phyloP scores from a whole-genome alignment of 2,113 vertebrate species.

The Hippocampus barbouri region DNA sequence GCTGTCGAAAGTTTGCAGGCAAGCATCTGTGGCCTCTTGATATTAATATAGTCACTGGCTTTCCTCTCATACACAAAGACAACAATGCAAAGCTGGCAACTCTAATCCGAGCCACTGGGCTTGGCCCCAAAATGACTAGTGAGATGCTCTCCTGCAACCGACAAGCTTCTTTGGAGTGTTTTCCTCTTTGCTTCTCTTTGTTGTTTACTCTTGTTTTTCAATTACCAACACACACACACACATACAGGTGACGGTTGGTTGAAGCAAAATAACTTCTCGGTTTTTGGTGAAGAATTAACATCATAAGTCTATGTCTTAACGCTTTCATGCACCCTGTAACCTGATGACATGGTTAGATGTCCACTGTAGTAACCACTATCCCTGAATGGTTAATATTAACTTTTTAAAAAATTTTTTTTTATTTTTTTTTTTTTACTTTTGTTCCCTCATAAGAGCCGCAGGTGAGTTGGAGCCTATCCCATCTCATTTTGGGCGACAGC shows the following conservation, averaged over 20 bases:
- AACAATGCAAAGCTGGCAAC: conserved; percentile 22
- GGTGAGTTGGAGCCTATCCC: not conserved
- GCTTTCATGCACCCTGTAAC: too few relatives aligned
- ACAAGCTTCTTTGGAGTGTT: conserved; percentile 41
- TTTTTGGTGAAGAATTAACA: not conserved
- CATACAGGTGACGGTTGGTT: not conserved
- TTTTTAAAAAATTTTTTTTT: too few relatives aligned
- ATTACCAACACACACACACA: not conserved
- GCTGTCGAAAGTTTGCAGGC: conserved; percentile 56
- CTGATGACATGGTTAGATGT: too few relatives aligned
- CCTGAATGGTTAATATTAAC: too few relatives aligned
- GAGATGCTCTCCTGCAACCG: conserved; percentile 49
- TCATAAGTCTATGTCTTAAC: not conserved
- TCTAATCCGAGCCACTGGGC: conserved; percentile 27
- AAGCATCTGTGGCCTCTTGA: conserved; percentile 57
- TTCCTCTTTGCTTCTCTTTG: conserved; percentile 2
- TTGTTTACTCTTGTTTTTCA: not conserved
- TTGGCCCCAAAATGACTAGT: conserved; percentile 39
- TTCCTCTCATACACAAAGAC: conserved; percentile 11
- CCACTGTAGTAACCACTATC: too few relatives aligned
- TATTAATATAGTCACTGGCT: conserved; percentile 35
- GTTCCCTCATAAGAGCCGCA: too few relatives aligned
- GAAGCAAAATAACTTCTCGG: not conserved
- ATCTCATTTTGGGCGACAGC: not conserved
- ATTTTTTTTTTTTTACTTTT: too few relatives aligned